These are phyloP conservation scores for Euphonia xanthogaster DNA, from an alignment of 2,797 vertebrate genomes.

Conservation along the genomic window DNA sequence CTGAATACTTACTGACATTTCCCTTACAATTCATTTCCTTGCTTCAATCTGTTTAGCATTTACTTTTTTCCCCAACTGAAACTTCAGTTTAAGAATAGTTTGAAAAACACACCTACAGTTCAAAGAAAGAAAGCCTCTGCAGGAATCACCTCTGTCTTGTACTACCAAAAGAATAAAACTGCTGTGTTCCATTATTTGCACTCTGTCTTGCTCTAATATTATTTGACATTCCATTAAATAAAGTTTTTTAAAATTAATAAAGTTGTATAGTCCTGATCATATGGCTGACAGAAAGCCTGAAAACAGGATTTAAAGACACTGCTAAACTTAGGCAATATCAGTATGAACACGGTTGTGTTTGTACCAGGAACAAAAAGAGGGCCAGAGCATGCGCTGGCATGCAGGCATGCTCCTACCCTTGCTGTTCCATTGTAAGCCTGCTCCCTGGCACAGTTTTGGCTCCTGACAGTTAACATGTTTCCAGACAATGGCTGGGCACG, in stretches of 20 bases:
- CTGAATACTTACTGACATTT: slow-evolving; percentile 33
- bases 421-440: neutral
- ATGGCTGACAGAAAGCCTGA: neutral
- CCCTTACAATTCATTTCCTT: neutral
- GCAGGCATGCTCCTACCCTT: neutral
- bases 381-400: neutral
- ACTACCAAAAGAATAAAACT: neutral
- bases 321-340: neutral
- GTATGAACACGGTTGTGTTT: neutral
- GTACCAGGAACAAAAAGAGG: neutral
- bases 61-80: neutral
- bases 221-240: neutral
- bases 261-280: neutral
- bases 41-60: neutral
- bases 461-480: slow-evolving; percentile 10
- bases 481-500: slow-evolving; percentile 49
- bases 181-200: neutral
- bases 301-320: neutral
- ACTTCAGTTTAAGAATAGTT: neutral
- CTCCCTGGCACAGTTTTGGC: neutral
- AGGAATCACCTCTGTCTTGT: neutral
- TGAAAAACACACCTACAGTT: neutral
- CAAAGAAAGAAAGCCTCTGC: neutral
- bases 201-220: neutral
- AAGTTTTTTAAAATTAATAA: neutral